These are phyloP conservation scores for Herminia tarsipennalis DNA, from an alignment of 2,888 invertebrate species.

Conservation along the genomic window DNA sequence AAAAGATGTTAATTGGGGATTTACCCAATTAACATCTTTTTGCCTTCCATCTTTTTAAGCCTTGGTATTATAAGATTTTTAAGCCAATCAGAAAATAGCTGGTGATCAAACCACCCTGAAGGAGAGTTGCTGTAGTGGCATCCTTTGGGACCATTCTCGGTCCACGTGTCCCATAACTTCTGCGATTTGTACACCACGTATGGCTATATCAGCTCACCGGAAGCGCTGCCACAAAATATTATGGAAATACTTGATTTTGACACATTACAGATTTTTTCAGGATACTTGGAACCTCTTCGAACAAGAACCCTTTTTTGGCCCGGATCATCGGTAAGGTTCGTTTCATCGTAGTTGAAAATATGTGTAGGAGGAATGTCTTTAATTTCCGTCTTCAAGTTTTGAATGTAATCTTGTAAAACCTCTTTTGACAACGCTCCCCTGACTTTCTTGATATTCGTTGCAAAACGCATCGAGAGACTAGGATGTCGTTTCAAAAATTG, in stretches of 20 bases:
- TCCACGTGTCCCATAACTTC: conserved; percentile 3
- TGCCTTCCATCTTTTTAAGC: neutral
- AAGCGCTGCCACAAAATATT: neutral
- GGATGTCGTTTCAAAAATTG: too few species aligned
- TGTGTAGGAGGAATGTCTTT: neutral
- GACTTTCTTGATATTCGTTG: too few species aligned
- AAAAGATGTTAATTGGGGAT: too few species aligned
- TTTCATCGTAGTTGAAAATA: neutral
- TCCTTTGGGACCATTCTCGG: conserved; percentile 1
- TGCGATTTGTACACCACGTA: neutral
- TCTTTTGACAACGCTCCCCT: too few species aligned
- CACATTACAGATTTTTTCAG: too few species aligned
- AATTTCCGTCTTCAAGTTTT: neutral
- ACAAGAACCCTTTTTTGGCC: neutral
- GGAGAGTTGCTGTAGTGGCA: conserved; percentile 5
- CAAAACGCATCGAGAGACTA: too few species aligned
- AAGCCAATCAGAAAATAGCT: neutral
- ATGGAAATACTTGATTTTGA: too few species aligned
- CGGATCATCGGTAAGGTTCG: neutral
- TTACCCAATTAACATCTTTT: neutral
- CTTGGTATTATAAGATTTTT: neutral
- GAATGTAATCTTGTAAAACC: neutral
- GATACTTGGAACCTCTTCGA: neutral
- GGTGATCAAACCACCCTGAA: conserved; percentile 1
- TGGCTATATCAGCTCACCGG: neutral